phyloP scores from a whole-genome alignment of 2,113 vertebrate genomes.

The Speoplatyrhinus poulsoni region DNA sequence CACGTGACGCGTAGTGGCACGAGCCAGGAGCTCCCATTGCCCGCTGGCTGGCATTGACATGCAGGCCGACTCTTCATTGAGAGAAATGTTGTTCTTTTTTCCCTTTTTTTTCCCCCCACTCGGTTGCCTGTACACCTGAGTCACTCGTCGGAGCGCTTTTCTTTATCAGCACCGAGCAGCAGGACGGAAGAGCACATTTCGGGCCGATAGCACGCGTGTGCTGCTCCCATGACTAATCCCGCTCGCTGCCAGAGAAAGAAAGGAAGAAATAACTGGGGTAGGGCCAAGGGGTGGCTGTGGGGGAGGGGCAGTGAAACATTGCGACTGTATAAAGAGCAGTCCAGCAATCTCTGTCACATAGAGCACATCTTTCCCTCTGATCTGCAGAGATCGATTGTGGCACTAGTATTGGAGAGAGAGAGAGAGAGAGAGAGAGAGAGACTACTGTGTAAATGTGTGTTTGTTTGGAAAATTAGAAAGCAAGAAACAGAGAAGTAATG shows the following conservation, averaged over 20 bases:
- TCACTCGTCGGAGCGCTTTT: slow-evolving; percentile 58
- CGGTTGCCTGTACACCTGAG: slow-evolving; percentile 63
- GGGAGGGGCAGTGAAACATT: slow-evolving; percentile 12
- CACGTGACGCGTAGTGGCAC: slow-evolving; percentile 23
- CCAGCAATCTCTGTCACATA: slow-evolving; percentile 55
- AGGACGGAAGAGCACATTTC: slow-evolving; percentile 72
- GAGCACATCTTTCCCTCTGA: slow-evolving; percentile 55
- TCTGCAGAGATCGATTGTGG: slow-evolving; percentile 50
- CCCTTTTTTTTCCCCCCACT: slow-evolving; percentile 12
- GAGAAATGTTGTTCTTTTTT: slow-evolving; percentile 67
- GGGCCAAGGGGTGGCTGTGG: slow-evolving; percentile 28
- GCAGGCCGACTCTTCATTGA: slow-evolving; percentile 49
- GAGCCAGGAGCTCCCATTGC: slow-evolving; percentile 33
- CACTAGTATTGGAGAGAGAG: slow-evolving; percentile 34
- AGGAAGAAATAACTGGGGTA: slow-evolving; percentile 64
- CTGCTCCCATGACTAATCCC: slow-evolving; percentile 64
- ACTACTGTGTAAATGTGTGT: slow-evolving; percentile 4
- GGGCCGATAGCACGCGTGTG: slow-evolving; percentile 61
- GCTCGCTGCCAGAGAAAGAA: slow-evolving; percentile 61
- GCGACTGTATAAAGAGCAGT: slow-evolving; percentile 59
- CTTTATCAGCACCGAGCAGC: slow-evolving; percentile 75
- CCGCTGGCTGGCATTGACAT: slow-evolving; percentile 62
- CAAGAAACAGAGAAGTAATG: not conserved
- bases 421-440: not conserved
- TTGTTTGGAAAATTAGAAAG: not conserved